phyloP scores from a whole-genome alignment of 2,113 vertebrate species.

The Cynopterus brachyotis region DNA sequence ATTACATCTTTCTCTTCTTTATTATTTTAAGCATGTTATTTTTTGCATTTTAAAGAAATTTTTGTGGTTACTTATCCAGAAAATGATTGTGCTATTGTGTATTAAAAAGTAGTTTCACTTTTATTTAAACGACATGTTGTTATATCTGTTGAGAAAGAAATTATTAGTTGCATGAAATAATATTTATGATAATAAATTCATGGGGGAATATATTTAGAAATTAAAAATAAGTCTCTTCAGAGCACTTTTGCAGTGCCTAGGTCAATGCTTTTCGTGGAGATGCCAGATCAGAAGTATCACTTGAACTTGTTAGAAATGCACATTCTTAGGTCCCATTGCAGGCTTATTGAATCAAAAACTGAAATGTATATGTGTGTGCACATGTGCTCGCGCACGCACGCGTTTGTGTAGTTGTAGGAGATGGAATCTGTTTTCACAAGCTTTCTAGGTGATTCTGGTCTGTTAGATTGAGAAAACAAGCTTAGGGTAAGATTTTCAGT shows the following conservation, averaged over 20 bases:
- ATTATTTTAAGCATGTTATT: not conserved
- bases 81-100: not conserved
- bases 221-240: not conserved
- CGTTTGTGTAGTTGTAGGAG: not conserved
- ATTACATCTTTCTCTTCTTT: not conserved
- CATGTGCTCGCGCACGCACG: accelerated
- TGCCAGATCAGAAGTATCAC: not conserved
- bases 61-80: not conserved
- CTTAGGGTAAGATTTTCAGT: not conserved
- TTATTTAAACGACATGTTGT: not conserved
- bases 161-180: not conserved
- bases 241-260: not conserved
- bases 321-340: not conserved
- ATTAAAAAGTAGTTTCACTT: not conserved
- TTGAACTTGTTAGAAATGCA: not conserved
- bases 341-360: not conserved
- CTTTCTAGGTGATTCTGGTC: not conserved
- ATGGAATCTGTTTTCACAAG: not conserved
- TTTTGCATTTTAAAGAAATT: not conserved
- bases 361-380: not conserved
- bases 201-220: not conserved
- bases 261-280: not conserved
- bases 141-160: not conserved
- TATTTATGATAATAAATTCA: not conserved
- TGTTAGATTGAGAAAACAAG: not conserved